Evolutionary conservation across 1,140 invertebrate species (phyloP).

Genomic region (Drosophila varians): DNA sequence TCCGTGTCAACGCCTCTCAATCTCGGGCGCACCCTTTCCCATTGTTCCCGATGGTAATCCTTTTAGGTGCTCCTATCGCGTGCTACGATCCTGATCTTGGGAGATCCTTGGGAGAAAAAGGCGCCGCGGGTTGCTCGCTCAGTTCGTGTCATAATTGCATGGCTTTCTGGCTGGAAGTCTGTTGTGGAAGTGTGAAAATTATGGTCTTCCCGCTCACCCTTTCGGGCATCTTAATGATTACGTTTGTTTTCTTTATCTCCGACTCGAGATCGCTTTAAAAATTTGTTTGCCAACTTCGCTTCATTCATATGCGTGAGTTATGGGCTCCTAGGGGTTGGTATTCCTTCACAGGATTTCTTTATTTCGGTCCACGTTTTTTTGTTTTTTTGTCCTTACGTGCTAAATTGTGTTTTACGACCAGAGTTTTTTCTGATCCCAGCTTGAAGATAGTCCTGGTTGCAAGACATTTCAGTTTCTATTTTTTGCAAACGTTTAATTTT

Average conservation of each 20-base stretch:
- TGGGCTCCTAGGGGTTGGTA: slow-evolving; percentile 70
- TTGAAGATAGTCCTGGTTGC: slow-evolving; percentile 42
- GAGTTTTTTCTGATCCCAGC: slow-evolving; percentile 39
- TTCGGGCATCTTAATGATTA: slow-evolving; percentile 55
- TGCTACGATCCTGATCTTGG: slow-evolving; percentile 56
- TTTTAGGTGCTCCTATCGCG: slow-evolving; percentile 67
- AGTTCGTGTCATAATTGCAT: slow-evolving; percentile 77
- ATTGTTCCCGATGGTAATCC: slow-evolving; percentile 48
- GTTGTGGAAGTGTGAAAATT: slow-evolving; percentile 73
- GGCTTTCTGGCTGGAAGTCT: slow-evolving; percentile 25
- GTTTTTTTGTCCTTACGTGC: slow-evolving; percentile 56
- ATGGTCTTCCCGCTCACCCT: slow-evolving; percentile 60
- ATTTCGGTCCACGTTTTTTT: neutral
- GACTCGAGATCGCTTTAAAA: slow-evolving; percentile 50
- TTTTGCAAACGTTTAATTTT: slow-evolving; percentile 61
- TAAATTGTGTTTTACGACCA: slow-evolving; percentile 67
- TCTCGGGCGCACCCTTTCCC: slow-evolving; percentile 40
- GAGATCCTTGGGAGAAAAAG: slow-evolving; percentile 32
- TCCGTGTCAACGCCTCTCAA: slow-evolving; percentile 62
- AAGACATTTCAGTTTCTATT: slow-evolving; percentile 31
- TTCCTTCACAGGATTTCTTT: slow-evolving; percentile 27
- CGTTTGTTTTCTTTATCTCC: slow-evolving; percentile 72
- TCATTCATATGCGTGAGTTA: slow-evolving; percentile 76
- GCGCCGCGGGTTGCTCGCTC: slow-evolving; percentile 62
- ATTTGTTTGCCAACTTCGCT: slow-evolving; percentile 71